Evolutionary conservation across 2,797 vertebrate species (phyloP).

Genomic region (Novumbra hubbsi): DNA sequence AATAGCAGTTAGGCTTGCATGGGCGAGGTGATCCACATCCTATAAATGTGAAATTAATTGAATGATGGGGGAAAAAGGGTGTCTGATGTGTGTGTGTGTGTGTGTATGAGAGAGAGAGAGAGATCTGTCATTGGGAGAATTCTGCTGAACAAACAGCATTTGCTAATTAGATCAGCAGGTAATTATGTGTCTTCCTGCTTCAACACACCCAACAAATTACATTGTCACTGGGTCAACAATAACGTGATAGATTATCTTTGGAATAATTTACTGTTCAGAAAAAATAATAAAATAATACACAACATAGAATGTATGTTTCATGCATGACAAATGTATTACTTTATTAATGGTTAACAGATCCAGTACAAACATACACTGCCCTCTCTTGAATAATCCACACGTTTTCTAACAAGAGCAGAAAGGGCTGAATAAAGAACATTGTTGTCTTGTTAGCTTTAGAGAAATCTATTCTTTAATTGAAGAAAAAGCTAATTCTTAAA

Average conservation of each 20-base stretch:
- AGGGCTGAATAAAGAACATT: too few relatives aligned
- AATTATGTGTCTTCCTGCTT: background rate
- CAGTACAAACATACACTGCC: too few relatives aligned
- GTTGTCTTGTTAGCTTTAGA: too few relatives aligned
- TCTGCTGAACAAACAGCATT: background rate
- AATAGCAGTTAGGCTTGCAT: slow-evolving; percentile 17
- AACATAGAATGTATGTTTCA: too few relatives aligned
- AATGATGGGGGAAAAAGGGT: slow-evolving; percentile 11
- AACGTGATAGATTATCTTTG: background rate
- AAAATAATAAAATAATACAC: too few relatives aligned
- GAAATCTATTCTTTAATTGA: too few relatives aligned
- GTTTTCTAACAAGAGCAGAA: too few relatives aligned
- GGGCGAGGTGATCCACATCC: background rate
- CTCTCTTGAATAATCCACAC: too few relatives aligned
- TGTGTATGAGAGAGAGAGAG: background rate
- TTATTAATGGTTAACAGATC: too few relatives aligned
- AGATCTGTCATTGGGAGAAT: background rate
- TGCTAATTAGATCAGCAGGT: background rate
- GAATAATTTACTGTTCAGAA: background rate
- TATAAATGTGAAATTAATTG: background rate
- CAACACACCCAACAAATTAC: background rate
- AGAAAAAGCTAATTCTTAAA: too few relatives aligned
- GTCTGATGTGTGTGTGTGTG: slow-evolving; percentile 15
- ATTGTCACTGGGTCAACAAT: background rate
- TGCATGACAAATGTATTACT: too few relatives aligned